Evolutionary conservation across 2,797 vertebrate species (phyloP).

Genomic region (Tachyglossus aculeatus): DNA sequence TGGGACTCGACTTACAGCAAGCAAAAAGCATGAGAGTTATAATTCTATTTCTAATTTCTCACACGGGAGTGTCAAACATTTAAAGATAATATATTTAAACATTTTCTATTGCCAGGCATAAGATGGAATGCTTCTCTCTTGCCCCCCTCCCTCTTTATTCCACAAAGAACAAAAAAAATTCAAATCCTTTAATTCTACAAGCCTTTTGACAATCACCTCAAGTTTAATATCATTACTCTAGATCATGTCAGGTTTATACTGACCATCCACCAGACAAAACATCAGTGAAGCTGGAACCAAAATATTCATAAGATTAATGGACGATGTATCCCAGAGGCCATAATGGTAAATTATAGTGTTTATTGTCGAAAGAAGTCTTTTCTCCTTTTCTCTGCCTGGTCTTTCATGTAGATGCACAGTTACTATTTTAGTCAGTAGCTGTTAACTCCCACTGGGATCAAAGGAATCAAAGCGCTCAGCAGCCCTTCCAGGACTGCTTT

Average conservation of each 20-base stretch:
- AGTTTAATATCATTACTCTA: background rate
- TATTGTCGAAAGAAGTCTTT: background rate
- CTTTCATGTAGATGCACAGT: background rate
- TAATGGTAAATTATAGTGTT: background rate
- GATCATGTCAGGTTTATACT: background rate
- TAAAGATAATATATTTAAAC: background rate
- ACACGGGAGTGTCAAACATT: too few species aligned
- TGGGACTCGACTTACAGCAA: too few species aligned
- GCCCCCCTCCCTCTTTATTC: background rate
- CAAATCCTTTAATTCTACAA: background rate
- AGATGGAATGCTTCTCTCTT: background rate
- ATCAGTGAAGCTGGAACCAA: background rate
- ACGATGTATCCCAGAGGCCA: background rate
- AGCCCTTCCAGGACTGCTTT: conserved; percentile 13
- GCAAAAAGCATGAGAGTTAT: too few species aligned
- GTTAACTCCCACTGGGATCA: conserved; percentile 66
- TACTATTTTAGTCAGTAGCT: conserved; percentile 25
- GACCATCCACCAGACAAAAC: background rate
- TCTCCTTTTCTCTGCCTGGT: background rate
- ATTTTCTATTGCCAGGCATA: background rate
- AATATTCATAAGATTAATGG: background rate
- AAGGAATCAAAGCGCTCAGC: conserved; percentile 48
- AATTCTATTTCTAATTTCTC: too few species aligned
- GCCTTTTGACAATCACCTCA: background rate
- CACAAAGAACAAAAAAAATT: background rate